phyloP scores from a whole-genome alignment of 1,140 invertebrate species.

The Cepaea nemoralis region DNA sequence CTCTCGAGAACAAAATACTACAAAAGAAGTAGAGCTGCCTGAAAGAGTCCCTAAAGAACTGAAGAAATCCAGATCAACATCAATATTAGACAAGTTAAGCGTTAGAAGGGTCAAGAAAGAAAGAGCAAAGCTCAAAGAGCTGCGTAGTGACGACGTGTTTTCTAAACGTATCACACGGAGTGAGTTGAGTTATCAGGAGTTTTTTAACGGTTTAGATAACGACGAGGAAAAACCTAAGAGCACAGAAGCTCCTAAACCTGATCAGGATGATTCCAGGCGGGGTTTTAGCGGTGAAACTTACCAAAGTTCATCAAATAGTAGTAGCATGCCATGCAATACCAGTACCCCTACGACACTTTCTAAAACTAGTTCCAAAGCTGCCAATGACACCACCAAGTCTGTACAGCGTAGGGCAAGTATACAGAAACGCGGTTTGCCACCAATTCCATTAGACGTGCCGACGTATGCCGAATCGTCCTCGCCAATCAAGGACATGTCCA shows the following conservation, averaged over 20 bases:
- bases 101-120: conserved; percentile 61
- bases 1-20: background rate
- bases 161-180: conserved; percentile 58
- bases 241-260: background rate
- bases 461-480: background rate
- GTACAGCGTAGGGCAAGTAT: conserved; percentile 32
- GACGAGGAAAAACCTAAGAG: conserved; percentile 41
- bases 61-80: conserved; percentile 59
- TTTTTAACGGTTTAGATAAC: conserved; percentile 48
- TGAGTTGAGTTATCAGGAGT: conserved; percentile 62
- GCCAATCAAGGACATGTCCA: conserved; percentile 36
- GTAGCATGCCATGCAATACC: background rate
- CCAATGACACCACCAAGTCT: background rate
- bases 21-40: conserved; percentile 52
- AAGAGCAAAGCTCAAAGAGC: conserved; percentile 62
- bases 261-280: conserved; percentile 15
- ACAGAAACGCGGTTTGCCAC: conserved; percentile 62
- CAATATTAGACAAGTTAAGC: conserved; percentile 62
- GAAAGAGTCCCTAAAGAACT: conserved; percentile 56
- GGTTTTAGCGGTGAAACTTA: background rate
- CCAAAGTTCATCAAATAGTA: background rate
- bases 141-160: conserved; percentile 63
- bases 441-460: conserved; percentile 49
- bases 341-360: background rate
- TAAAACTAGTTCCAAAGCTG: conserved; percentile 7